Conservation (phyloP, 2,113 vertebrate species). For the Laterallus jamaicensis region DNA sequence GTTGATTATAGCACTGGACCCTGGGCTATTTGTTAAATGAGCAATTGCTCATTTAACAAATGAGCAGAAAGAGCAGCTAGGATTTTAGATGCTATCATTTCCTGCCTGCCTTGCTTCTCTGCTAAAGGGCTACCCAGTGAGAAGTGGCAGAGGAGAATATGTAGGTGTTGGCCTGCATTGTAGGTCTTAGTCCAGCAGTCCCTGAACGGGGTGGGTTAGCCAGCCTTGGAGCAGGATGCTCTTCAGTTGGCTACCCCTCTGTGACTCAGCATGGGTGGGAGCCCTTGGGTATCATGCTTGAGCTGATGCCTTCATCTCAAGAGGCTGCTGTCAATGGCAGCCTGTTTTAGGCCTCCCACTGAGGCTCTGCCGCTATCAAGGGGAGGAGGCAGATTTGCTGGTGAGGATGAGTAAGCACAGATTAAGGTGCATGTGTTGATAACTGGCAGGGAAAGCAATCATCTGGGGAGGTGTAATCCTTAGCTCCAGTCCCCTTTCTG, state of each 20-base stretch:
- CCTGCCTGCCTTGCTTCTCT: neutral
- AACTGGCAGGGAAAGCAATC: neutral
- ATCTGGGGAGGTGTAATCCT: neutral
- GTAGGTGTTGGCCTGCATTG: neutral
- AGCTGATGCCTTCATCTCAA: neutral
- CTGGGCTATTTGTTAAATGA: neutral
- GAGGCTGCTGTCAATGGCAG: neutral
- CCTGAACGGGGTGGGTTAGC: neutral
- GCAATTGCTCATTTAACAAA: neutral
- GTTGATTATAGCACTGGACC: neutral
- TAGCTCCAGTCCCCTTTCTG: neutral
- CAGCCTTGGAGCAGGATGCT: neutral
- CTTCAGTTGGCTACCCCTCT: neutral
- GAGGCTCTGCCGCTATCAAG: neutral
- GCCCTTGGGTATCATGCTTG: rapidly evolving
- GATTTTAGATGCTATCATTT: neutral
- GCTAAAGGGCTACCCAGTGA: neutral
- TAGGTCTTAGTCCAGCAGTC: neutral
- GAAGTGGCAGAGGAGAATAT: neutral
- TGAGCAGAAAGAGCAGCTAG: neutral
- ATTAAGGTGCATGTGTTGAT: neutral
- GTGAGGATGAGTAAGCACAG: neutral
- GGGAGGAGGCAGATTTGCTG: neutral
- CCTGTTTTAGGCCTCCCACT: neutral
- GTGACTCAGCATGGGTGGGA: rapidly evolving